phyloP scores from a whole-genome alignment of 2,888 invertebrate species.

The Osmoderma eremita region DNA sequence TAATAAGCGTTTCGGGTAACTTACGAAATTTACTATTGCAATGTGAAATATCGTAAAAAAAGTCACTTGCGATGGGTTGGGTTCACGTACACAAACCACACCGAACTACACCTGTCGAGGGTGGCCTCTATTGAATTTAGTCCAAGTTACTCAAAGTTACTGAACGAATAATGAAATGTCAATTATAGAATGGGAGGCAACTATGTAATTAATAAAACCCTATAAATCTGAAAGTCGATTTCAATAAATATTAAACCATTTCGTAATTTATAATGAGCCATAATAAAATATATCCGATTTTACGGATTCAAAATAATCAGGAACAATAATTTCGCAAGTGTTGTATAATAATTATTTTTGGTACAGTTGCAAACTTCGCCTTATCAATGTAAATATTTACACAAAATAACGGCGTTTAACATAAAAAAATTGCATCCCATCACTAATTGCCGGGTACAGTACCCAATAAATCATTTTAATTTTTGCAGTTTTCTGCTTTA shows the following conservation, averaged over 20 bases:
- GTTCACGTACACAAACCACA: conserved; percentile 48
- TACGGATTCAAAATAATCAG: no score
- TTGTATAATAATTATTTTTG: not conserved
- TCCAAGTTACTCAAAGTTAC: not conserved
- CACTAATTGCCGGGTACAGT: not conserved
- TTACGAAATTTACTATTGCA: conserved; percentile 40
- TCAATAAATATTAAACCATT: not conserved
- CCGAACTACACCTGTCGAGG: conserved; percentile 29
- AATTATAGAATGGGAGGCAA: not conserved
- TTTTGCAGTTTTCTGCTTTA: conserved; percentile 21
- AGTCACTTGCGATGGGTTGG: conserved; percentile 48
- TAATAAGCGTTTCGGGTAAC: conserved; percentile 27
- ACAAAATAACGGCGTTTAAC: not conserved
- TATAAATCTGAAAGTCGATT: not conserved
- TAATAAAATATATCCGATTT: no score
- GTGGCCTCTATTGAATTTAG: conserved; percentile 25
- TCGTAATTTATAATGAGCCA: no score
- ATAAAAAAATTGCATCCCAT: no score
- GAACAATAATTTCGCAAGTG: not conserved
- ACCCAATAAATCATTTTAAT: not conserved
- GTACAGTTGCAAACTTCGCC: not conserved
- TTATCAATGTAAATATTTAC: conserved; percentile 22
- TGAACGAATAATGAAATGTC: no score
- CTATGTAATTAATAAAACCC: not conserved
- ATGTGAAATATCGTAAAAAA: conserved; percentile 45